Conservation (phyloP, 1,140 invertebrate species). For the Leptestheria dahalacensis region DNA sequence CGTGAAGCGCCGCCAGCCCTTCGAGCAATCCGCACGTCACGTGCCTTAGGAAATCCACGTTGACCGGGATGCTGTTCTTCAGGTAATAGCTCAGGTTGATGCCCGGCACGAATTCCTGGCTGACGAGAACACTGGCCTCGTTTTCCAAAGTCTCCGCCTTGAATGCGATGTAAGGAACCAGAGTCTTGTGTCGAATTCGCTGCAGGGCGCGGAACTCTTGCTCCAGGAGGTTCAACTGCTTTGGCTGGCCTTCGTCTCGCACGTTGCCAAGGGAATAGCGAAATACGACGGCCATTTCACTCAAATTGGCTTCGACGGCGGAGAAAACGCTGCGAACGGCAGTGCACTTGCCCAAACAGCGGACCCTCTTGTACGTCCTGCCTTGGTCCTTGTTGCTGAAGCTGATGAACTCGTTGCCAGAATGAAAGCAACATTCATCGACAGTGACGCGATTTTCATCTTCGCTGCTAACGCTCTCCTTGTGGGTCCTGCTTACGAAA, state of each 20-base stretch:
- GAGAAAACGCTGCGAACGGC: not conserved
- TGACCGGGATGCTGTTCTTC: conserved; percentile 24
- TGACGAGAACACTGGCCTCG: conserved; percentile 21
- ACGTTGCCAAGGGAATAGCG: conserved; percentile 31
- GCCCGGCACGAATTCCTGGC: conserved; percentile 46
- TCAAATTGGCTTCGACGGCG: not conserved
- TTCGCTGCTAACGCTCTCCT: not conserved
- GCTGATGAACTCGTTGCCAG: not conserved
- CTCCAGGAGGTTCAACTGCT: conserved; percentile 35
- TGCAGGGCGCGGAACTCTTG: conserved; percentile 51
- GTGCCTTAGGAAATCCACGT: conserved; percentile 41
- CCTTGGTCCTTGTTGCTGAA: conserved; percentile 7
- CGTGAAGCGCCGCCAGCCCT: conserved; percentile 52
- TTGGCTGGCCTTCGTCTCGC: not conserved
- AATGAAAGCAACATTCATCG: conserved; percentile 9
- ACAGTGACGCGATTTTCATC: not conserved
- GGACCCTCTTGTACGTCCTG: not conserved
- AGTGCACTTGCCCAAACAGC: not conserved
- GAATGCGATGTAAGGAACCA: conserved; percentile 55
- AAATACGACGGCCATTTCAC: conserved; percentile 6
- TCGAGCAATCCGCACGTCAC: conserved; percentile 45
- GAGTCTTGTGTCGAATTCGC: conserved; percentile 49
- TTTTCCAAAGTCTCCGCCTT: conserved; percentile 2
- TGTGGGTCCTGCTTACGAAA: not conserved
- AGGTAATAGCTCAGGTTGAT: conserved; percentile 27